A percentile compares a stretch with the other conserved stretches of the same genome.
Conservation (phyloP, 1,140 invertebrate genomes). For the Ladona fulva region DNA sequence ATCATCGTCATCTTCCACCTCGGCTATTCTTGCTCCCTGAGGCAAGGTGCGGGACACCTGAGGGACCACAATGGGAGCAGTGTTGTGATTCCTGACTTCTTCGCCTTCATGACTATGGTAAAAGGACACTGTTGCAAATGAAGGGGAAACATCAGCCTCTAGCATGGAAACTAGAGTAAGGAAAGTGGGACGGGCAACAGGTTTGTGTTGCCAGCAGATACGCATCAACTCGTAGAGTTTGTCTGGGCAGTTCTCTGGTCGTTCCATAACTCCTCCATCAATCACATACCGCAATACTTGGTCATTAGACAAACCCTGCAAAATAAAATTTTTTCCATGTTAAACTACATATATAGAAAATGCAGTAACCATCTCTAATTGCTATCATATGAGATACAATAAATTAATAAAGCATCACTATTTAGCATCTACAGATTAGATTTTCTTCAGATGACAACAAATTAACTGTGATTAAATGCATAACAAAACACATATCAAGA, state of each 20-base stretch:
- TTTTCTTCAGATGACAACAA: no score
- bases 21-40: neutral
- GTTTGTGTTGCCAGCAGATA: slow-evolving; percentile 76
- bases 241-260: slow-evolving; percentile 88
- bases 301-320: slow-evolving; percentile 60
- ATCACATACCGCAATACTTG: slow-evolving; percentile 78
- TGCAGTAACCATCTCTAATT: no score
- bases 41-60: neutral
- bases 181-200: slow-evolving; percentile 70
- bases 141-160: slow-evolving; percentile 40
- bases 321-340: slow-evolving; percentile 18
- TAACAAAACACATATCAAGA: no score
- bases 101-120: slow-evolving; percentile 60
- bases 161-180: slow-evolving; percentile 62
- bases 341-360: no score
- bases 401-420: no score
- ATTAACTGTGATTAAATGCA: no score
- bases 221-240: slow-evolving; percentile 82
- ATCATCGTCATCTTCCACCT: slow-evolving; percentile 14
- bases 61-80: neutral
- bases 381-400: no score
- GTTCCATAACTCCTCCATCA: slow-evolving; percentile 83
- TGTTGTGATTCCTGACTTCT: slow-evolving; percentile 36
- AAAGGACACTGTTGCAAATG: slow-evolving; percentile 65
- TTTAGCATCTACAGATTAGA: no score